Percentiles rank a stretch among this genome's conserved stretches.
Conservation (phyloP, 2,888 invertebrate species). For the Cerastis leucographa region DNA sequence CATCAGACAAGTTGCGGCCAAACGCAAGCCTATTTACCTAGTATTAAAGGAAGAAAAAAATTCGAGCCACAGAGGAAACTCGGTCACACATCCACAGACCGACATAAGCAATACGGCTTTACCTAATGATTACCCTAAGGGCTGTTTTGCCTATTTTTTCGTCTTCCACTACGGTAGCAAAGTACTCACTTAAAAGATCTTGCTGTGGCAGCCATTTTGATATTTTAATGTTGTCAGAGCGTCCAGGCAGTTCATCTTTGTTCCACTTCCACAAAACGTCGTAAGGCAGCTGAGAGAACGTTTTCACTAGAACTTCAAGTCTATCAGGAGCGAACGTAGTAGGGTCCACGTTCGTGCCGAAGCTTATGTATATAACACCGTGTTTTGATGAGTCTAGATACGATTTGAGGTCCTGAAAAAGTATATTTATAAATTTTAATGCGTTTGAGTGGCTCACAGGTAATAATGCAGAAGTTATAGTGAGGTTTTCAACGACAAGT, state of each 20-base stretch:
- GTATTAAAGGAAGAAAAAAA: no score
- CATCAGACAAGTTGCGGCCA: no score
- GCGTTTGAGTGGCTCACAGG: no score
- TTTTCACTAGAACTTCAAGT: conserved; percentile 72
- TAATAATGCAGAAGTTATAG: no score
- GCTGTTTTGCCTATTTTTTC: background rate
- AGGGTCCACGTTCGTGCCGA: conserved; percentile 45
- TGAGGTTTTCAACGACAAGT: no score
- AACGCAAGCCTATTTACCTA: no score
- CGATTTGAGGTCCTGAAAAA: conserved; percentile 36
- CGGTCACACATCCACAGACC: no score
- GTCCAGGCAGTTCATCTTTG: conserved; percentile 67
- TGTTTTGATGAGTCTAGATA: conserved; percentile 39
- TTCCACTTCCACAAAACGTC: conserved; percentile 84
- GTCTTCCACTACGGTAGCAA: background rate
- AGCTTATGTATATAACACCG: conserved; percentile 43
- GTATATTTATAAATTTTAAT: background rate
- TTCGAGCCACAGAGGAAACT: no score
- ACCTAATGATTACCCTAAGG: background rate
- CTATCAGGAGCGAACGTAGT: conserved; percentile 70
- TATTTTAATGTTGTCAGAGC: conserved; percentile 72
- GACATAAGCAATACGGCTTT: background rate
- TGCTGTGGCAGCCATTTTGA: conserved; percentile 82
- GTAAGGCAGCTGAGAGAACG: conserved; percentile 79
- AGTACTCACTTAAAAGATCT: conserved; percentile 79